phyloP scores from a whole-genome alignment of 1,140 invertebrate species.

The Oedothorax gibbosus region DNA sequence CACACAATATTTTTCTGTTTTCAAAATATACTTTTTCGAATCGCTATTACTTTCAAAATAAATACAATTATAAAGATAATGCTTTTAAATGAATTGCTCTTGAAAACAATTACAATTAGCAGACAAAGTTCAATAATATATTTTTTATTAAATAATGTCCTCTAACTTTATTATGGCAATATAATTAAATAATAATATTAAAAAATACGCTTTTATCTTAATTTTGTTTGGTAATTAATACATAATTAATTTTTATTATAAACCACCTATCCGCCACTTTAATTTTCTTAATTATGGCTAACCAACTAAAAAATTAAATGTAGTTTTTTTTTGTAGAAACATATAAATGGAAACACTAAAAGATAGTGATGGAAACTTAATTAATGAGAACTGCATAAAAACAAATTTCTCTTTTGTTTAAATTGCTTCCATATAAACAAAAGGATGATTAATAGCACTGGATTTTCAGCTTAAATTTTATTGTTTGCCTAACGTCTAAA shows the following conservation, averaged over 20 bases:
- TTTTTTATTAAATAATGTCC: too few species aligned
- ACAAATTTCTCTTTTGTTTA: slow-evolving; percentile 13
- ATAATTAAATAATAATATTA: too few species aligned
- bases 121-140: too few species aligned
- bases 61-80: too few species aligned
- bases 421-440: slow-evolving; percentile 44
- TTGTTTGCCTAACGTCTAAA: slow-evolving; percentile 43
- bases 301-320: slow-evolving; percentile 31
- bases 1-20: too few species aligned
- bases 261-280: slow-evolving; percentile 21
- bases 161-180: too few species aligned
- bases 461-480: neutral
- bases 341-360: slow-evolving; percentile 22
- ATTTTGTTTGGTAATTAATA: too few species aligned
- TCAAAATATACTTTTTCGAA: too few species aligned
- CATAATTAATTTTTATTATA: neutral
- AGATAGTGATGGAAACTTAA: slow-evolving; percentile 52
- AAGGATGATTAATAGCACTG: slow-evolving; percentile 45
- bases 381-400: slow-evolving; percentile 46
- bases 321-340: neutral
- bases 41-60: too few species aligned
- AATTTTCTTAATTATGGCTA: slow-evolving; percentile 43
- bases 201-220: too few species aligned
- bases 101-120: too few species aligned
- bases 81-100: too few species aligned